phyloP scores from a whole-genome alignment of 1,140 invertebrate genomes.

The Augochlora pura region DNA sequence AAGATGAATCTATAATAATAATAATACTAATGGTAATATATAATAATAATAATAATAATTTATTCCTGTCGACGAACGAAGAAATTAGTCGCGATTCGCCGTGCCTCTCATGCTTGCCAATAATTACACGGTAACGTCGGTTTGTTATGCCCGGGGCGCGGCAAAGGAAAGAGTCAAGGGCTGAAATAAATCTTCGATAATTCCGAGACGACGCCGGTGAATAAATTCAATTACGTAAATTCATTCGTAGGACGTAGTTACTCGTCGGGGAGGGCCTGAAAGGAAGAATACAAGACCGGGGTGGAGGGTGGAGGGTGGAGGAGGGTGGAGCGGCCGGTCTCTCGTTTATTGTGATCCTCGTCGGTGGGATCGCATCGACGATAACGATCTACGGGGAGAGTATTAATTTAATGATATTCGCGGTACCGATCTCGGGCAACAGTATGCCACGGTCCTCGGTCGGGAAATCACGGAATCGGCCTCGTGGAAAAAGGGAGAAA shows the following conservation, averaged over 20 bases:
- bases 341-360: conserved; percentile 21
- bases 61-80: no score
- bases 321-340: no score
- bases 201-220: not conserved
- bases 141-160: not conserved
- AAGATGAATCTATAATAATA: no score
- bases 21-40: no score
- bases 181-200: no score
- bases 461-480: conserved; percentile 23
- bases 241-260: conserved; percentile 6
- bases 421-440: not conserved
- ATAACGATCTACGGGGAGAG: not conserved
- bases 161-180: no score
- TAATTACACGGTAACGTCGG: not conserved
- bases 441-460: not conserved
- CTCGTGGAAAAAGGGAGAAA: conserved; percentile 1
- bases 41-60: no score
- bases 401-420: conserved; percentile 39
- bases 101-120: not conserved
- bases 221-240: conserved; percentile 23
- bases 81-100: no score
- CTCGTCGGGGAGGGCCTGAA: not conserved
- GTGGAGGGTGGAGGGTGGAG: no score
- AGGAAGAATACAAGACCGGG: no score
- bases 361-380: not conserved